phyloP scores from a whole-genome alignment of 2,797 vertebrate genomes.

The Psittacula derbiana region DNA sequence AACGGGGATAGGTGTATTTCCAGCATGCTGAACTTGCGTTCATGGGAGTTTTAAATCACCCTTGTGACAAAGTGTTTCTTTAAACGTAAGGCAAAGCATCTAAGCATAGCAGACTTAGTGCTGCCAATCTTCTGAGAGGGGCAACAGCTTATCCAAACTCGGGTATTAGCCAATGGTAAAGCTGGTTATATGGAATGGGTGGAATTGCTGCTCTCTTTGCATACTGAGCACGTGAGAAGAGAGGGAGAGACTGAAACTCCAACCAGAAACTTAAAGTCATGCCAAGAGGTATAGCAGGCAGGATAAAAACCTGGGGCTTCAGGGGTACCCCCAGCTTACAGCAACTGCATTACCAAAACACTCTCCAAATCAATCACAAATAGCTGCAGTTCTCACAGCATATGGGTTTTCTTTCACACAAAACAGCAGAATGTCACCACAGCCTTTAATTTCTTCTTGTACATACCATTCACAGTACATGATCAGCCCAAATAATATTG shows the following conservation, averaged over 20 bases:
- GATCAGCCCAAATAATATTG: constrained; percentile 56
- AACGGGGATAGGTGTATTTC: accelerated
- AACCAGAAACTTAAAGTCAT: not conserved
- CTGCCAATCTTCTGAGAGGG: not conserved
- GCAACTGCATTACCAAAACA: not conserved
- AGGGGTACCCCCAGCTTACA: not conserved
- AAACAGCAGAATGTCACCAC: constrained; percentile 67
- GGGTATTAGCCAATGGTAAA: accelerated
- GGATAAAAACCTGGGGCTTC: not conserved
- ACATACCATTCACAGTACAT: constrained; percentile 65
- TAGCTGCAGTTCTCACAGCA: constrained; percentile 17
- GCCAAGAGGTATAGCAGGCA: not conserved
- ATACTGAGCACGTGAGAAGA: not conserved
- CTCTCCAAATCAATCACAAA: not conserved
- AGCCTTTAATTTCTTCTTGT: constrained; percentile 58
- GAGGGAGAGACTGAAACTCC: not conserved
- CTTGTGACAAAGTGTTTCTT: accelerated
- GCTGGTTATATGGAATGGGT: accelerated
- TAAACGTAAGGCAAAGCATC: not conserved
- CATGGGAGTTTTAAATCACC: not conserved
- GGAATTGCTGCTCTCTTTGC: not conserved
- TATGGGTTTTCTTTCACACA: constrained; percentile 56
- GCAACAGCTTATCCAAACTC: not conserved
- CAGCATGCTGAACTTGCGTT: not conserved
- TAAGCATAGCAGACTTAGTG: not conserved